A percentile compares a stretch with the other conserved stretches of the same genome.
These are phyloP conservation scores for Montipora sp. DNA, from an alignment of 64 coral and sea anemone genomes.

Conservation along the genomic window DNA sequence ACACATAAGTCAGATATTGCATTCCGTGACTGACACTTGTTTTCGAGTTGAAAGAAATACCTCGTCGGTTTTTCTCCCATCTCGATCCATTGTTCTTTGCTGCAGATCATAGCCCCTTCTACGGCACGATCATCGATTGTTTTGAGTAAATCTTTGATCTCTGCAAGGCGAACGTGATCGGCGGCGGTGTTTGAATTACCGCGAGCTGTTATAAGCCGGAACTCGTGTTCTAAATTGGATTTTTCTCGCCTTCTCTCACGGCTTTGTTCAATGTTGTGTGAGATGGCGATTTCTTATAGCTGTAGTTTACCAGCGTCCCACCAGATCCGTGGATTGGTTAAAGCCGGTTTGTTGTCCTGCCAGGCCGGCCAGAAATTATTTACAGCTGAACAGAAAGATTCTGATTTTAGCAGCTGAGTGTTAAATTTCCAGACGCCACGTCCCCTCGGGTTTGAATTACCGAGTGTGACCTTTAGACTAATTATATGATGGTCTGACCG, in stretches of 20 bases:
- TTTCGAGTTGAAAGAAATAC: constrained; percentile 50
- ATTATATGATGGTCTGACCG: background rate
- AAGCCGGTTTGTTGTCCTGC: background rate
- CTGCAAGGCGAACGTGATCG: background rate
- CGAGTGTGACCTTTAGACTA: background rate
- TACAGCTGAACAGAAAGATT: background rate
- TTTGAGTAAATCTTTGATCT: constrained; percentile 4
- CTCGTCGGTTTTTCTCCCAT: constrained; percentile 44
- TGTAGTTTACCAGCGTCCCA: constrained; percentile 19
- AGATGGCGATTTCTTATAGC: constrained; percentile 9
- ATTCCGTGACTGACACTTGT: background rate
- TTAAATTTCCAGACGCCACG: background rate
- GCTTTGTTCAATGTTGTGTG: constrained; percentile 1
- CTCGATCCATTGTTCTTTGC: constrained; percentile 24
- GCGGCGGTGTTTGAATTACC: background rate
- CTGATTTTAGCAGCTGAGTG: background rate
- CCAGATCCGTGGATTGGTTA: background rate
- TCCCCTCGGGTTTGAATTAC: background rate
- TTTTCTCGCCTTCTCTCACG: background rate
- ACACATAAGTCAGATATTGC: background rate
- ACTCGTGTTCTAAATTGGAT: background rate
- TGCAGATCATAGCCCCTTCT: constrained; percentile 29
- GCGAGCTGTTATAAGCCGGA: background rate
- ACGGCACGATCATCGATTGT: background rate
- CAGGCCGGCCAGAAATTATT: background rate